These are phyloP conservation scores for Leptarthrus brevirostris DNA, from an alignment of 2,888 invertebrate species.

Conservation along the genomic window DNA sequence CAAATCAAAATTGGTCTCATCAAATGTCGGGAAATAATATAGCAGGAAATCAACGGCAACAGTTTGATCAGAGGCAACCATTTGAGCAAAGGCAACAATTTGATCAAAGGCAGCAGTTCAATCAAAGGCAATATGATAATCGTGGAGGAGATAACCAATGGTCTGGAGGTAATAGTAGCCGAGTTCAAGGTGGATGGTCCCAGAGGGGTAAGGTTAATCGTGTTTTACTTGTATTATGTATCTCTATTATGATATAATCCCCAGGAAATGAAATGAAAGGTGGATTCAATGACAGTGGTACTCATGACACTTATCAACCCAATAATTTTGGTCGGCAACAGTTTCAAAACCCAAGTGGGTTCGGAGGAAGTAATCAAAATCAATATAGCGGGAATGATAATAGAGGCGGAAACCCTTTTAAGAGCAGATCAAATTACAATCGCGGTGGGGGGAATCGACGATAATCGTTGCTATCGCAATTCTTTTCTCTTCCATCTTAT, in stretches of 20 bases:
- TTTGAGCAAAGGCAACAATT: slow-evolving; percentile 54
- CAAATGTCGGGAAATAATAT: slow-evolving; percentile 49
- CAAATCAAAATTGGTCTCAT: slow-evolving; percentile 50
- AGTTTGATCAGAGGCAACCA: slow-evolving; percentile 44
- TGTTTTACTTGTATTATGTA: too few species aligned
- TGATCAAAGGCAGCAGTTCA: slow-evolving; percentile 40
- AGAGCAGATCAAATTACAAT: slow-evolving; percentile 28
- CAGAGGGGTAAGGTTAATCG: slow-evolving; percentile 57
- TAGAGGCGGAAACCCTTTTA: neutral
- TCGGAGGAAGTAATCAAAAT: neutral
- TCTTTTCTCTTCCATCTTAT: slow-evolving; percentile 66
- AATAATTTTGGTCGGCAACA: slow-evolving; percentile 25
- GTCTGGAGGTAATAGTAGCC: slow-evolving; percentile 59
- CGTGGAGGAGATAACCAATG: slow-evolving; percentile 51
- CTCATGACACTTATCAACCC: too few species aligned
- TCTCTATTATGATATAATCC: too few species aligned
- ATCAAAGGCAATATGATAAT: slow-evolving; percentile 41
- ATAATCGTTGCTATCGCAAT: neutral
- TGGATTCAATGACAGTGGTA: neutral
- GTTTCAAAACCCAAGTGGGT: slow-evolving; percentile 19
- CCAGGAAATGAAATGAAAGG: slow-evolving; percentile 19
- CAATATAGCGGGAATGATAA: neutral
- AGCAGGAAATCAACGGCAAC: slow-evolving; percentile 53
- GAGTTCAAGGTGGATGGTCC: slow-evolving; percentile 66
- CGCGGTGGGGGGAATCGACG: slow-evolving; percentile 37